phyloP scores from a whole-genome alignment of 2,113 vertebrate genomes.

The Ailurus styani region DNA sequence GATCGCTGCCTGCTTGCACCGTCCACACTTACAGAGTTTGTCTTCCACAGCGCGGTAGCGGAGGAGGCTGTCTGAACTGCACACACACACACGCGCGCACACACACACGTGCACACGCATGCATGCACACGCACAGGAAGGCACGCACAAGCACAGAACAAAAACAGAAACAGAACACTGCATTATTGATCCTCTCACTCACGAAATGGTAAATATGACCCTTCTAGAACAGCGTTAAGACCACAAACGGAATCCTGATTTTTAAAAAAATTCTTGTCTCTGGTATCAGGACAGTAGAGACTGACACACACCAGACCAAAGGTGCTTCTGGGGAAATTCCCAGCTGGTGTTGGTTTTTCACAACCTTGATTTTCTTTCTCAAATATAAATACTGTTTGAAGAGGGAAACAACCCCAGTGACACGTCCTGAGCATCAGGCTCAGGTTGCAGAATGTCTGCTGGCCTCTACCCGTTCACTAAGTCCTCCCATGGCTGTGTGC shows the following conservation, averaged over 20 bases:
- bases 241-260: neutral
- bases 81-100: slow-evolving; percentile 26
- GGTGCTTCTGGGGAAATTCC: neutral
- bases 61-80: slow-evolving; percentile 89
- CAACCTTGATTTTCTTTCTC: neutral
- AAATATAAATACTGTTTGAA: neutral
- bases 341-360: neutral
- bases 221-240: neutral
- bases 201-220: rapidly evolving
- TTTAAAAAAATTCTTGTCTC: neutral
- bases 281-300: neutral
- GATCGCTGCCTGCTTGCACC: slow-evolving; percentile 92
- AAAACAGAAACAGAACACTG: slow-evolving; percentile 81
- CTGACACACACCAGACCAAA: neutral
- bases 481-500: rapidly evolving
- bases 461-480: rapidly evolving
- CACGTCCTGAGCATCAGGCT: rapidly evolving
- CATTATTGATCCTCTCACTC: slow-evolving; percentile 74
- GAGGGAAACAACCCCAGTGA: neutral
- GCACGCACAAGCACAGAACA: slow-evolving; percentile 34
- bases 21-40: slow-evolving; percentile 89
- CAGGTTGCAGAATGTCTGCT: rapidly evolving
- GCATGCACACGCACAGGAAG: neutral
- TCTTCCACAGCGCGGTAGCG: slow-evolving; percentile 90
- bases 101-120: neutral